A percentile compares a stretch with the other conserved stretches of the same genome.
These are phyloP conservation scores for Lacerta bilineata DNA, from an alignment of 2,797 vertebrate species.

Conservation along the genomic window DNA sequence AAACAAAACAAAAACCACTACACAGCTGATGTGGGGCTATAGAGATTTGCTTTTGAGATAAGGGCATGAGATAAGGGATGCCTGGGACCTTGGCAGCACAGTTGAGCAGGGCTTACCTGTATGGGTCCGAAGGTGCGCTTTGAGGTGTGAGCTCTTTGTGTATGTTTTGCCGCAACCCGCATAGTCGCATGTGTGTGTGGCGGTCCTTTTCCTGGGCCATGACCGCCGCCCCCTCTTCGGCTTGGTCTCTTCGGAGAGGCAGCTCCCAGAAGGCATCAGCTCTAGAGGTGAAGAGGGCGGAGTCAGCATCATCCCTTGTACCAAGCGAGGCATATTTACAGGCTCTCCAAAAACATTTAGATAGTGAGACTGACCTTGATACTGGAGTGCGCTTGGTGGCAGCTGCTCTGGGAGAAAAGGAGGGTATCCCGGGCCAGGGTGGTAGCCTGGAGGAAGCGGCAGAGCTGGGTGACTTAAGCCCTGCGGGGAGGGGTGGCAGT, in stretches of 20 bases:
- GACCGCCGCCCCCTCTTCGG: conserved; percentile 95
- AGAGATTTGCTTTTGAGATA: neutral
- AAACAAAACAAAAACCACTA: too few species aligned
- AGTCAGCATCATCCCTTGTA: conserved; percentile 68
- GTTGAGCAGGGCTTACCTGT: conserved; percentile 86
- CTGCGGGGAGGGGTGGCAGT: conserved; percentile 82
- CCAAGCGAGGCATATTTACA: conserved; percentile 4
- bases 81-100: neutral
- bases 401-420: conserved; percentile 88
- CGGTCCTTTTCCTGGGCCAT: conserved; percentile 96
- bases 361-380: conserved; percentile 89
- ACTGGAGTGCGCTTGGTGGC: conserved; percentile 84
- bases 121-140: conserved; percentile 97
- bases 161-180: conserved; percentile 98
- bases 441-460: conserved; percentile 87
- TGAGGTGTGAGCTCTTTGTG: conserved; percentile 99
- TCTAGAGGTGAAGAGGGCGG: conserved; percentile 83
- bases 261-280: conserved; percentile 86
- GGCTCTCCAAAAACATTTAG: conserved; percentile 57
- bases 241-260: conserved; percentile 91
- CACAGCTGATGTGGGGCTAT: neutral
- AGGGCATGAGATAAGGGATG: neutral
- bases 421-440: conserved; percentile 84
- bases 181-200: conserved; percentile 96
- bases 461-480: conserved; percentile 82